A percentile compares a stretch with the other conserved stretches of the same genome.
Conservation (phyloP, 2,113 vertebrate genomes). For the Anolis sagrei region DNA sequence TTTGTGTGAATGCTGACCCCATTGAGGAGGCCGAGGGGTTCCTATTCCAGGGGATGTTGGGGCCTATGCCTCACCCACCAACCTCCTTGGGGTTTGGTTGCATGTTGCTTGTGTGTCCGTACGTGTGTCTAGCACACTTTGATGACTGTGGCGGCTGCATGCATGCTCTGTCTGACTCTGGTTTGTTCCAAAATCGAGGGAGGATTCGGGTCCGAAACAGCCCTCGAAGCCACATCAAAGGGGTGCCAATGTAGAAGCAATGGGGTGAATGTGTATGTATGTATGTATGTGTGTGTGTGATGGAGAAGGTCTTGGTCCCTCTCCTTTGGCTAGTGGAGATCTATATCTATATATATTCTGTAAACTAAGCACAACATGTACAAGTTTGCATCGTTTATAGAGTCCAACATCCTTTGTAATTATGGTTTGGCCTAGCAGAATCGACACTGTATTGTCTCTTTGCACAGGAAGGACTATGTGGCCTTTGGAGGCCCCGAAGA, state of each 20-base stretch:
- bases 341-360: no score
- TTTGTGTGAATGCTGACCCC: neutral
- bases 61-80: neutral
- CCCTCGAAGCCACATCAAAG: no score
- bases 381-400: neutral
- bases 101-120: neutral
- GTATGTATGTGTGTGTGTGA: no score
- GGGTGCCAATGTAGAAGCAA: neutral
- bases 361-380: neutral
- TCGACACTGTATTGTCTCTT: neutral
- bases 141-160: neutral
- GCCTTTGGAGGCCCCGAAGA: no score
- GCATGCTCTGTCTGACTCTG: neutral
- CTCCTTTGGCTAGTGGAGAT: neutral
- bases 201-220: neutral
- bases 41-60: no score
- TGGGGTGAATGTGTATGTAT: neutral
- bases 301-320: no score
- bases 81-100: neutral
- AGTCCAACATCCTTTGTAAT: no score
- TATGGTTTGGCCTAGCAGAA: neutral
- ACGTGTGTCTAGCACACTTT: neutral
- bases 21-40: neutral
- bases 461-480: neutral
- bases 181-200: neutral